Evolutionary conservation across 2,113 vertebrate genomes (phyloP), one percentile per base, ranked within the genome.

Genomic region (Vicugna pacos): DNA sequence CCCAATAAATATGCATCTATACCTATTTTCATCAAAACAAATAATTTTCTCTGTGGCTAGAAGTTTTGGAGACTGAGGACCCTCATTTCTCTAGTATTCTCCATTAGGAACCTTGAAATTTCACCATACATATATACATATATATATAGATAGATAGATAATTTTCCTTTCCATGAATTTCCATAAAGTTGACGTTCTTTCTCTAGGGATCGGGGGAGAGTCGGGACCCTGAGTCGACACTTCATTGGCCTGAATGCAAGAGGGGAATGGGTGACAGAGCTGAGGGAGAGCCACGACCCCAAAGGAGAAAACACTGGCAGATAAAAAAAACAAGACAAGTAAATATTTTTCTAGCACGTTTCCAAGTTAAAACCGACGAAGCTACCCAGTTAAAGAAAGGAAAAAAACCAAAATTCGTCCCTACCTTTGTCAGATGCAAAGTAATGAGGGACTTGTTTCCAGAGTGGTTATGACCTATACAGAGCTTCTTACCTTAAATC

Each of bases 401-500:
- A 96, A 94, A 94, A 91, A 48, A 48, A 54, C 13, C 46, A 95
- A 98, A 98, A 95, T 83, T 93, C 22, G 3, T 98, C 98, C 98
- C 98, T 98, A 99, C 99, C 98, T 98, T 99, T 82, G 97, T 98
- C 98, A 97, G 98, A 84, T 96, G 98, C 96, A 98, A 98, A 98
- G 98, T 86, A 97, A 96, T 97, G 96, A 95, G 98, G 94, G 98
- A 94, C 85, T 92, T 96, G 98, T 97, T 98, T 98, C 98, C 98
- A 97, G 96, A 98, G 97, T 96, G 97, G 97, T 97, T 98, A 75
- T 98, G 98, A 98, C 98, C 98, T 98, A 91, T 84, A 67, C 60
- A 73, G 97, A 77, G 92, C 91, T 95, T 95, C 98, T 99, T 99
- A 98, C 99, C 98, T 99, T 98, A 98, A 98, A 98, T 98, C 98